Conservation (phyloP, 2,888 invertebrate genomes). For the Polydrusus cervinus region DNA sequence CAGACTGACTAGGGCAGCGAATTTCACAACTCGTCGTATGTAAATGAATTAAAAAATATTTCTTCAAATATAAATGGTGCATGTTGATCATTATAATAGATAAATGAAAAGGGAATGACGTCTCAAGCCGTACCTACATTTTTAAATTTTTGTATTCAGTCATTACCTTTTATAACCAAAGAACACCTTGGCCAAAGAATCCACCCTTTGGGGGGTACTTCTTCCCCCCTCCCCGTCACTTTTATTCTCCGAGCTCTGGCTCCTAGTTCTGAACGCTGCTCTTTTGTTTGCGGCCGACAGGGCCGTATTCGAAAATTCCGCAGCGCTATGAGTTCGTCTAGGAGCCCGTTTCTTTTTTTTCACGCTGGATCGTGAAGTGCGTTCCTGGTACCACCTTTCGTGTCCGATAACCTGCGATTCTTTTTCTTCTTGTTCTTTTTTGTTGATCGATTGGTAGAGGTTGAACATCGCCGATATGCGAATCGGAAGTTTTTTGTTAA, state of each 20-base stretch:
- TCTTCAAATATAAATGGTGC: too few species aligned
- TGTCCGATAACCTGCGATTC: constrained; percentile 84
- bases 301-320: constrained; percentile 78
- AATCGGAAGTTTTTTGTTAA: constrained; percentile 27
- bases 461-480: constrained; percentile 79
- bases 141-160: too few species aligned
- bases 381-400: constrained; percentile 85
- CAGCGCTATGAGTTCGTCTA: constrained; percentile 80
- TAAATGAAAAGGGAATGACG: too few species aligned
- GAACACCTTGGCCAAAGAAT: constrained; percentile 83
- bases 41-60: too few species aligned
- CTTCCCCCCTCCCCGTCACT: constrained; percentile 74
- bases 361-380: constrained; percentile 72
- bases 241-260: constrained; percentile 78
- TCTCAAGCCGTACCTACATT: too few species aligned
- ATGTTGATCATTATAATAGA: too few species aligned
- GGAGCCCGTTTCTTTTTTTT: constrained; percentile 73
- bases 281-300: constrained; percentile 79
- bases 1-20: too few species aligned
- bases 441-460: constrained; percentile 81
- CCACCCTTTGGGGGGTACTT: constrained; percentile 77
- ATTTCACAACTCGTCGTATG: too few species aligned
- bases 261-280: constrained; percentile 76
- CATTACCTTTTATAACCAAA: constrained; percentile 70
- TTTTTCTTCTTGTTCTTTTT: constrained; percentile 72